A percentile compares a stretch with the other conserved stretches of the same genome.
phyloP scores from a whole-genome alignment of 2,113 vertebrate species.

The Pleuronectes platessa region DNA sequence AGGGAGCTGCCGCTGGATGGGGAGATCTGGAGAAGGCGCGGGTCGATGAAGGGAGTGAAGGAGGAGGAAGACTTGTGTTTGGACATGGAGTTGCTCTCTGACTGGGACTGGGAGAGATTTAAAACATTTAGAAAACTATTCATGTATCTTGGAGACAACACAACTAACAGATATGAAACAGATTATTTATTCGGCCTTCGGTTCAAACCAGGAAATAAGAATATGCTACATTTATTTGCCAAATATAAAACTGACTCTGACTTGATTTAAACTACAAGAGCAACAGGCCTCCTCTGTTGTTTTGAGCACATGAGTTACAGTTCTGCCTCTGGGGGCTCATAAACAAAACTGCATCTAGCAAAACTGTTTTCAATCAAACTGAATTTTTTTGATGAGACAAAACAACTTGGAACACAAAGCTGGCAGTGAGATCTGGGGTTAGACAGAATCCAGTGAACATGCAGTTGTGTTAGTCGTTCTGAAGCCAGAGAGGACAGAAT shows the following conservation, averaged over 20 bases:
- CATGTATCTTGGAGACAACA: background rate
- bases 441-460: constrained; percentile 2
- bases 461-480: constrained; percentile 42
- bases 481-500: constrained; percentile 3
- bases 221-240: constrained; percentile 3
- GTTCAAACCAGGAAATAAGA: background rate
- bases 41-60: constrained; percentile 99
- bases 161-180: background rate
- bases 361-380: constrained; percentile 11
- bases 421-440: background rate
- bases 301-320: background rate
- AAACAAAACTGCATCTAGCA: constrained; percentile 13
- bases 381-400: constrained; percentile 3
- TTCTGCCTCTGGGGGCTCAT: constrained; percentile 15
- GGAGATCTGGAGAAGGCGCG: constrained; percentile 97
- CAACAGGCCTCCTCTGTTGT: background rate
- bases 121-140: constrained; percentile 12
- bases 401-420: background rate
- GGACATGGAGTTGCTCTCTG: constrained; percentile 97
- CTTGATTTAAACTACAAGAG: constrained; percentile 5
- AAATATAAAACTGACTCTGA: constrained; percentile 3
- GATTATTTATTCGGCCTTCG: background rate
- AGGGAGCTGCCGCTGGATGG: constrained; percentile 96
- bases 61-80: constrained; percentile 99
- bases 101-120: constrained; percentile 89